Evolutionary conservation across 2,888 invertebrate species (phyloP).

Genomic region (Napeogenes sylphis): DNA sequence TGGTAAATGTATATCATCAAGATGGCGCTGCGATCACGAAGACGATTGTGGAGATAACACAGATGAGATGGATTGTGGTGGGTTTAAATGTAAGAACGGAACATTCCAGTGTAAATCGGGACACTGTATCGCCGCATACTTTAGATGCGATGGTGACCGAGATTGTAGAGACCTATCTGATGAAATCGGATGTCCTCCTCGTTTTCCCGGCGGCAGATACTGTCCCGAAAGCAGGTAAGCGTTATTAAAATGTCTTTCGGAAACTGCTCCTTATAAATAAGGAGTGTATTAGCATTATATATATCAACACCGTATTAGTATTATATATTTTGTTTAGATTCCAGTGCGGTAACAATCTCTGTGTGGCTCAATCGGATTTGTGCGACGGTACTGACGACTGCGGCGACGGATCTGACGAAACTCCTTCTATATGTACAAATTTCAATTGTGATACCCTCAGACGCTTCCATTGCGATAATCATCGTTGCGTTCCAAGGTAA

Average conservation of each 20-base stretch:
- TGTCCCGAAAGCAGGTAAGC: conserved; percentile 86
- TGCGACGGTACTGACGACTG: conserved; percentile 97
- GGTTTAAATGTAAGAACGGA: conserved; percentile 91
- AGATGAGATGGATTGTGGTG: conserved; percentile 90
- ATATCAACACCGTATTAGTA: too few species aligned
- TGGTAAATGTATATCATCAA: conserved; percentile 92
- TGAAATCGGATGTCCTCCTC: conserved; percentile 92
- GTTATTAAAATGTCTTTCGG: neutral
- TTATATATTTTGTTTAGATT: conserved; percentile 70
- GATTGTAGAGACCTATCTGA: conserved; percentile 94
- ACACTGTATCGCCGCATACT: conserved; percentile 93
- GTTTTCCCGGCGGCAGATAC: conserved; percentile 91
- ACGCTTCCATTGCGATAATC: conserved; percentile 93
- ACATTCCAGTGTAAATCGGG: conserved; percentile 95
- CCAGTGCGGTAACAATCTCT: conserved; percentile 94
- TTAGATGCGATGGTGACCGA: conserved; percentile 92
- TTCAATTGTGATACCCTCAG: conserved; percentile 90
- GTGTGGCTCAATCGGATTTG: conserved; percentile 91
- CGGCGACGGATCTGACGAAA: conserved; percentile 94
- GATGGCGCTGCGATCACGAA: conserved; percentile 97
- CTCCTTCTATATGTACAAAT: conserved; percentile 86
- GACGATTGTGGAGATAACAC: conserved; percentile 97
- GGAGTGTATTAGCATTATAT: too few species aligned
- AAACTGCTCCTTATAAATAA: neutral
- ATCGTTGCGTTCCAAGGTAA: conserved; percentile 87